A percentile compares a stretch with the other conserved stretches of the same genome.
These are phyloP conservation scores for Trididemnum clinides DNA, from an alignment of 23 tunicate species.

Conservation along the genomic window DNA sequence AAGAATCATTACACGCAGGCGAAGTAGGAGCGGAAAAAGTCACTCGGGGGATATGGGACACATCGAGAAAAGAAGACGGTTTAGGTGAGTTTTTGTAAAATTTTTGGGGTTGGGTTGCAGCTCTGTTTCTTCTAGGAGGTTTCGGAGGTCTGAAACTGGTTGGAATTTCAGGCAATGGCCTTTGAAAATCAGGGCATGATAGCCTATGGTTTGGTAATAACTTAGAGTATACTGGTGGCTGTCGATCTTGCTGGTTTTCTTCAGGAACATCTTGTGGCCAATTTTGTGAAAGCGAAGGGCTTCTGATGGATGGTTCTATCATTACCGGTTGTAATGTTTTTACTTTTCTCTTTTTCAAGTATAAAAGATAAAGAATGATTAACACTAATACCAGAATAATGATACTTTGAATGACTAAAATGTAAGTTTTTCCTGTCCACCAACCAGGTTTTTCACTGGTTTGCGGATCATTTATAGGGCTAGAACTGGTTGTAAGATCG, in stretches of 20 bases:
- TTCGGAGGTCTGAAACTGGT: not conserved
- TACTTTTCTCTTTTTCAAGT: not conserved
- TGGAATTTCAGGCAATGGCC: not conserved
- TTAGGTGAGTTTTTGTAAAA: not conserved
- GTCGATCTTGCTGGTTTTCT: not conserved
- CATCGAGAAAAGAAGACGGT: not conserved
- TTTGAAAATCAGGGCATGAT: not conserved
- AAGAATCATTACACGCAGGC: too few species aligned
- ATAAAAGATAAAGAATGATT: not conserved
- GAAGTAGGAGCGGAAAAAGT: not conserved
- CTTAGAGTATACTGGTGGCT: not conserved
- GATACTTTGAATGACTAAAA: conserved; percentile 11
- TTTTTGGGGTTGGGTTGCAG: not conserved
- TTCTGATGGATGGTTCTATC: not conserved
- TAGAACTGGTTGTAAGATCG: too few species aligned
- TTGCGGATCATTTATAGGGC: too few species aligned
- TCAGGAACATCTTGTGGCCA: not conserved
- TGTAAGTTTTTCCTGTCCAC: conserved; percentile 3
- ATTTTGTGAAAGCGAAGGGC: not conserved
- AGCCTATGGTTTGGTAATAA: not conserved
- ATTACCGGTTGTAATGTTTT: not conserved
- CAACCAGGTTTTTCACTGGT: too few species aligned
- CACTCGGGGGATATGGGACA: not conserved
- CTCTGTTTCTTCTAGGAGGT: not conserved
- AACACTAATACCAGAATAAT: not conserved